A percentile compares a stretch with the other conserved stretches of the same genome.
phyloP scores from a whole-genome alignment of 2,888 invertebrate species.

The Chymomyza fuscimana region DNA sequence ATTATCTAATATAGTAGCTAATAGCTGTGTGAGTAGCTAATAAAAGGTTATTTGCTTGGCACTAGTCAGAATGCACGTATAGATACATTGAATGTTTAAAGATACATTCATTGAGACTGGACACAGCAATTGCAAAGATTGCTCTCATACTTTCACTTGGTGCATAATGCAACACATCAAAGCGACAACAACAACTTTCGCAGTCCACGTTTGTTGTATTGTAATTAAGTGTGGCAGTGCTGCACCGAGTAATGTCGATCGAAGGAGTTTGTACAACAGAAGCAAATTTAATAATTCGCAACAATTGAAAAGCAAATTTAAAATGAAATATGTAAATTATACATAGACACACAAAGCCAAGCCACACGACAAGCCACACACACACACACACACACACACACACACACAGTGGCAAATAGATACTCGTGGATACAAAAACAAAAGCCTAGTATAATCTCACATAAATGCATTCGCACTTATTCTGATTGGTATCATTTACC shows the following conservation, averaged over 20 bases:
- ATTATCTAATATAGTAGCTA: conserved; percentile 46
- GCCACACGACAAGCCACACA: not conserved
- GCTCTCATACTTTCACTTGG: conserved; percentile 61
- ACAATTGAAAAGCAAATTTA: conserved; percentile 52
- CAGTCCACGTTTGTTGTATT: conserved; percentile 48
- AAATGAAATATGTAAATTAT: conserved; percentile 58
- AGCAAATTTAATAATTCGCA: conserved; percentile 45
- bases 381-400: conserved; percentile 11
- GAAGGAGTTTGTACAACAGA: conserved; percentile 14
- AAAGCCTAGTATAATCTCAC: conserved; percentile 45
- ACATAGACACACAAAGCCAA: conserved; percentile 11
- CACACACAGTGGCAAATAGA: not conserved
- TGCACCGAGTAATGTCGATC: conserved; percentile 5
- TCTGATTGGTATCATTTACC: conserved; percentile 68
- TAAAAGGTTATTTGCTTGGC: not conserved
- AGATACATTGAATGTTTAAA: not conserved
- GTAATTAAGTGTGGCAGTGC: conserved; percentile 55
- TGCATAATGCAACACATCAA: conserved; percentile 55
- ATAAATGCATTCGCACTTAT: conserved; percentile 66
- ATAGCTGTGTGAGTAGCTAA: not conserved
- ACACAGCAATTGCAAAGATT: conserved; percentile 52
- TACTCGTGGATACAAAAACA: not conserved
- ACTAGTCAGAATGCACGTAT: conserved; percentile 35
- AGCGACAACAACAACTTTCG: conserved; percentile 51
- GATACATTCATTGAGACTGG: not conserved